Percentiles rank a stretch among this genome's conserved stretches.
These are phyloP conservation scores for Anolis sagrei DNA, from an alignment of 2,113 vertebrate genomes.

Conservation along the genomic window DNA sequence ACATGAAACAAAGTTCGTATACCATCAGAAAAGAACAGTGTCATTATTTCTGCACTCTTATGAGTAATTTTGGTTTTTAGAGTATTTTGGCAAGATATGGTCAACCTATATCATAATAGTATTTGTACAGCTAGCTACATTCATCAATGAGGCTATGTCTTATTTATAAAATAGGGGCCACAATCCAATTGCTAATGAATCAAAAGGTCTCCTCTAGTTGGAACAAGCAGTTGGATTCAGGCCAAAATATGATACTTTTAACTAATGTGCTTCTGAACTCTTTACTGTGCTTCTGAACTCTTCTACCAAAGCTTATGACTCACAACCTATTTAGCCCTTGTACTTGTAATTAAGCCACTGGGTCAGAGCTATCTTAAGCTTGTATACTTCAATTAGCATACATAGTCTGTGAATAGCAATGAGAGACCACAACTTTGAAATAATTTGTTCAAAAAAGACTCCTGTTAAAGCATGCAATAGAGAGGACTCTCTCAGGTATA, in stretches of 20 bases:
- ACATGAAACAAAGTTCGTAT: no score
- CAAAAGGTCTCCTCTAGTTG: no score
- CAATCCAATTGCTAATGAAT: no score
- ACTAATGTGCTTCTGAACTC: not conserved
- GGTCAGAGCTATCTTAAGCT: constrained; percentile 1
- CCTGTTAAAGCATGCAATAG: not conserved
- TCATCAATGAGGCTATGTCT: not conserved
- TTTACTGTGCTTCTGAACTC: not conserved
- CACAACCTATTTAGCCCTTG: not conserved
- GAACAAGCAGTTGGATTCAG: no score
- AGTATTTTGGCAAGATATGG: no score
- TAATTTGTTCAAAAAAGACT: not conserved
- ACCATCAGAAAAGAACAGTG: no score
- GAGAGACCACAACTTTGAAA: not conserved
- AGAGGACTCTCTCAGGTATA: not conserved
- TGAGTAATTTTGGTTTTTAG: no score
- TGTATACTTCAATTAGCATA: not conserved
- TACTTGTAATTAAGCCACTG: not conserved
- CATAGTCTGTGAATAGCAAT: not conserved
- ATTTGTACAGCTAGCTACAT: not conserved
- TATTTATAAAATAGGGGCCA: not conserved
- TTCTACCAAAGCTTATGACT: not conserved
- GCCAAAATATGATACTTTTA: not conserved
- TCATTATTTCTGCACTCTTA: no score
- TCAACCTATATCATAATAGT: no score